These are phyloP conservation scores for Coreius guichenoti DNA, from an alignment of 2,797 vertebrate species.

Conservation along the genomic window DNA sequence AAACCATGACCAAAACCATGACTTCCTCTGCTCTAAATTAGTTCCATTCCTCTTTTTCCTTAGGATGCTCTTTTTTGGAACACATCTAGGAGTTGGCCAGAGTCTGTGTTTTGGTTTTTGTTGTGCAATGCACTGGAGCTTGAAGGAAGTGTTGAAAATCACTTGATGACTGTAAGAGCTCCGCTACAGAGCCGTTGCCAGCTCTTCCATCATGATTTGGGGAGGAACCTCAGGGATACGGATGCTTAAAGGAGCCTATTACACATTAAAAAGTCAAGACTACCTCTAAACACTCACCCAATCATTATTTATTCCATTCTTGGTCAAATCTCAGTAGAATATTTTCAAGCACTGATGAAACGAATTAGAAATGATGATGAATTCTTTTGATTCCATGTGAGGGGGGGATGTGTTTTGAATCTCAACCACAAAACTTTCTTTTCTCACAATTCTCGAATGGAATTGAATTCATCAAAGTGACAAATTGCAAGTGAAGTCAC, in stretches of 20 bases:
- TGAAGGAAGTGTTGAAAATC: conserved; percentile 53
- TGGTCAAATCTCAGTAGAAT: background rate
- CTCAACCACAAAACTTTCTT: conserved; percentile 5
- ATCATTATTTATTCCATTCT: conserved; percentile 1
- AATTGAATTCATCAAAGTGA: conserved; percentile 20
- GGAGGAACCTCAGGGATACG: conserved; percentile 20
- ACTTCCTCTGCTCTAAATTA: conserved; percentile 54
- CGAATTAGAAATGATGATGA: background rate
- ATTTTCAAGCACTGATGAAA: background rate
- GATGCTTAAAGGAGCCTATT: conserved; percentile 7
- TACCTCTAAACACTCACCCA: conserved; percentile 21
- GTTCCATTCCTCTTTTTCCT: conserved; percentile 48
- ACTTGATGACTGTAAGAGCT: conserved; percentile 46
- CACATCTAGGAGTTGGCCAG: conserved; percentile 18
- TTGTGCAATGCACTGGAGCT: conserved; percentile 58
- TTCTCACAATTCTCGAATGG: conserved; percentile 10
- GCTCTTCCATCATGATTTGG: conserved; percentile 37
- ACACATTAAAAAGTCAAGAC: conserved; percentile 13
- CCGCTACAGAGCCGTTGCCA: conserved; percentile 42
- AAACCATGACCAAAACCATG: conserved; percentile 49
- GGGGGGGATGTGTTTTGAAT: background rate
- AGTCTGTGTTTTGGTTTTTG: conserved; percentile 46
- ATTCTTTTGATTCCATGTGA: conserved; percentile 17
- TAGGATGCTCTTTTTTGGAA: conserved; percentile 49
- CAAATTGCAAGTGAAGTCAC: conserved; percentile 23